These are phyloP conservation scores for Acridotheres tristis DNA, from an alignment of 2,797 vertebrate genomes.

Conservation along the genomic window DNA sequence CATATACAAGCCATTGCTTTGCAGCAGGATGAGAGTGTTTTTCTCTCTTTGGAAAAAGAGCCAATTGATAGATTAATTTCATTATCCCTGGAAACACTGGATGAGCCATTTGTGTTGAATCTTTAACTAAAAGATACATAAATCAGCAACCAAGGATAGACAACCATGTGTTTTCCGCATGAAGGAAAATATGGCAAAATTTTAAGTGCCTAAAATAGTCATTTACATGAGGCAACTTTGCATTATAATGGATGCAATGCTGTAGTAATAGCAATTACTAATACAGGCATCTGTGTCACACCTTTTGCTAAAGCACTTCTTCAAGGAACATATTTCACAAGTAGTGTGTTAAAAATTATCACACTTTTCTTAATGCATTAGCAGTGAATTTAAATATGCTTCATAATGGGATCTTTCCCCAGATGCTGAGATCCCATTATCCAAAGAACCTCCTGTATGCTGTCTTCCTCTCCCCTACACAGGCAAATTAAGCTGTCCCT, in stretches of 20 bases:
- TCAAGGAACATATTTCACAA: background rate
- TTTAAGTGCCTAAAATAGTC: background rate
- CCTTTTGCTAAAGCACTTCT: background rate
- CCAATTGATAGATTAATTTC: background rate
- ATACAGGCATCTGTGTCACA: background rate
- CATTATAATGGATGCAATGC: background rate
- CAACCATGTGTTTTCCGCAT: background rate
- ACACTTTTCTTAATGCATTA: background rate
- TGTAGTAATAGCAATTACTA: background rate
- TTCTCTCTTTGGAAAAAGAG: constrained; percentile 2
- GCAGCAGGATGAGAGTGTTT: background rate
- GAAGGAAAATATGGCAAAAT: background rate
- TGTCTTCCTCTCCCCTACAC: background rate
- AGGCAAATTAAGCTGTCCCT: background rate
- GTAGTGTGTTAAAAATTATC: background rate
- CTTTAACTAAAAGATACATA: constrained; percentile 22
- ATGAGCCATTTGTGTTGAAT: background rate
- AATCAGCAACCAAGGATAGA: background rate
- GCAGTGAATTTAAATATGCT: background rate
- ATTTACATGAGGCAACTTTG: background rate
- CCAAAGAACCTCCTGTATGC: background rate
- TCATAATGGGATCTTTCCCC: background rate
- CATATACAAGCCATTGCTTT: background rate
- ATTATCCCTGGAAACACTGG: background rate
- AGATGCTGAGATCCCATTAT: background rate